Base-by-base conservation (phyloP, 2,888 invertebrate genomes). In the Sisyra terminalis region DNA sequence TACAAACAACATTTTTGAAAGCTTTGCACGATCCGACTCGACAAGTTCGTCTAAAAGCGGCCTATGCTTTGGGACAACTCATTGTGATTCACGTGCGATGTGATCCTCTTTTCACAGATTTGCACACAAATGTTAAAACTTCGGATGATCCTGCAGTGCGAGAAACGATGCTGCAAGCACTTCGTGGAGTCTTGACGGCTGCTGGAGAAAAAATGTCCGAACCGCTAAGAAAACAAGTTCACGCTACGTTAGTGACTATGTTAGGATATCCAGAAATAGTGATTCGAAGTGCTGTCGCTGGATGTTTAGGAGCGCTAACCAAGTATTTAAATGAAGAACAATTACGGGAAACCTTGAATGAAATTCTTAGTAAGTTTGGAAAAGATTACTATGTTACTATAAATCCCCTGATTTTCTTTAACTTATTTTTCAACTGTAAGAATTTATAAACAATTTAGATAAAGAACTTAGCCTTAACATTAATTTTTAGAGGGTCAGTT, bases 1-100 rank as follows among this genome's bases (percentile, higher is more conserved):
- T 98, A 31, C 97, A 97, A 69, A 96, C 96, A 2, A 97, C 97
- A 13, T 97, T 98, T 67, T 72, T 96, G 42, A 96, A 96, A 66
- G 87, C 96, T 3, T 68, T 97, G 43, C 82, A 85, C 58, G 98
- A 98, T 63, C 75, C 83, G 17, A 84, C 84, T 61, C 71, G 93
- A 44, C 70, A 75, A 48, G 94, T 96, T 13, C 73, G 96, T 46
- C 71, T 96, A 50, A 86, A 86, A 66, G 89, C 94, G 7, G 93
- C 87, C 1, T 69, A 71, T 40, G 96, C 94, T 41, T 69, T 97
- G 16, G 79, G 89, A 48, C 78, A 87, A 59, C 70, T 96, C 9
- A 87, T 93, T 47, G 70, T 81, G 16, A 94, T 97, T 50, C 96
- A 97, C 65, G 84, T 85, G 40, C 75, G 92, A 47, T 84, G 93